These are phyloP conservation scores for Pelusios castaneus DNA, from an alignment of 2,113 vertebrate genomes.

Conservation along the genomic window DNA sequence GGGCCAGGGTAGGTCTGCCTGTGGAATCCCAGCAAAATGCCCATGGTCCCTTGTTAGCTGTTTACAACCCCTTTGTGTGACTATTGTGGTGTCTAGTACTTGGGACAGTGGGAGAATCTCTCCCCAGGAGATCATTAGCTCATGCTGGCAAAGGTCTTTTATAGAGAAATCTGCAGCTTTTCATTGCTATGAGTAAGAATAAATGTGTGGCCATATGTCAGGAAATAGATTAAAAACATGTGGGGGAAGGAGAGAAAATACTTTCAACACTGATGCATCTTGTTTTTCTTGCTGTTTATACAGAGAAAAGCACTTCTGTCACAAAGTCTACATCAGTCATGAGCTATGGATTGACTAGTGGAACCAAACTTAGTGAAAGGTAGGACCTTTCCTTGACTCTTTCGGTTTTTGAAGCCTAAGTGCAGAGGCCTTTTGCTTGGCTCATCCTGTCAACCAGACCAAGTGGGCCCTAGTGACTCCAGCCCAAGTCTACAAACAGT, in stretches of 20 bases:
- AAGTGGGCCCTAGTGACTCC: background rate
- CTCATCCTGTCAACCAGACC: background rate
- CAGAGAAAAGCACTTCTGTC: slow-evolving; percentile 81
- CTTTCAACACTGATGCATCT: background rate
- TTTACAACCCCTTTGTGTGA: background rate
- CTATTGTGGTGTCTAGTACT: background rate
- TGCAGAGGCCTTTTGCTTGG: background rate
- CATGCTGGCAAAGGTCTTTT: background rate
- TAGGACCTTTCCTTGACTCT: slow-evolving; percentile 27
- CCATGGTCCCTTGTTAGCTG: background rate
- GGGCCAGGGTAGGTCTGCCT: background rate
- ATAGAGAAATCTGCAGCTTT: background rate
- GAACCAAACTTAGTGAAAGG: slow-evolving; percentile 68
- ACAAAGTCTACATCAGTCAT: slow-evolving; percentile 72
- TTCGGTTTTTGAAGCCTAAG: background rate
- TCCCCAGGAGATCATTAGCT: background rate
- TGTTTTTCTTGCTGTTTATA: slow-evolving; percentile 13
- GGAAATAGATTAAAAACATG: background rate
- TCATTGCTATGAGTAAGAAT: background rate
- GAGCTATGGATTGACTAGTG: slow-evolving; percentile 35
- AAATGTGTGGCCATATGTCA: rapidly evolving
- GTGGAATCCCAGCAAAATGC: background rate
- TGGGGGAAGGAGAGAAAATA: background rate
- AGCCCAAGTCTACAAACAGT: background rate
- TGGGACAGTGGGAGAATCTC: background rate